A percentile compares a stretch with the other conserved stretches of the same genome.
Evolutionary conservation across 2,888 invertebrate genomes (phyloP).

Genomic region (Diplolepis rosae): DNA sequence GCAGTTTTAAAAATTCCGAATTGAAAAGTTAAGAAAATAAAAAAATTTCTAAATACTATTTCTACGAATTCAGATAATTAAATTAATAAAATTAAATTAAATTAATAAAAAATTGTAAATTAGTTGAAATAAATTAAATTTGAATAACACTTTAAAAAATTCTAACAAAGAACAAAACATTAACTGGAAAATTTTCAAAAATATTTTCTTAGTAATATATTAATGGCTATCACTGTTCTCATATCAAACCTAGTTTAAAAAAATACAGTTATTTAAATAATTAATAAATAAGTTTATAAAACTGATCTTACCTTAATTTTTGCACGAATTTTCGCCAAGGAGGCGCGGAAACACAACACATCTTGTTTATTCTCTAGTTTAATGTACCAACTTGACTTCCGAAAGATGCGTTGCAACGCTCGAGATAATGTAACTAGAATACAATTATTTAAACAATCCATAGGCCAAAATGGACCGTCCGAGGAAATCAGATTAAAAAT

Average conservation of each 20-base stretch:
- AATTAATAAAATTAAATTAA: no score
- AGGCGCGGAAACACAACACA: not conserved
- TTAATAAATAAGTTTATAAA: no score
- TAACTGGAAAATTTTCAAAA: no score
- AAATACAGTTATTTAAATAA: not conserved
- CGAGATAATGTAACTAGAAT: not conserved
- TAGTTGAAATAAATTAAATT: no score
- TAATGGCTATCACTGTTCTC: not conserved
- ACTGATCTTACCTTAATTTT: no score
- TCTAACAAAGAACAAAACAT: no score
- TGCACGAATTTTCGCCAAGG: not conserved
- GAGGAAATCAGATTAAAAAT: not conserved
- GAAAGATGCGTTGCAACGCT: not conserved
- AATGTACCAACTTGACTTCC: not conserved
- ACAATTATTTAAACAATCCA: not conserved
- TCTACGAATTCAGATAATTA: no score
- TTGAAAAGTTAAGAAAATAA: no score
- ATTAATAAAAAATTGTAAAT: no score
- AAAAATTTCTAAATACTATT: no score
- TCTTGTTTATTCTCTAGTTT: not conserved
- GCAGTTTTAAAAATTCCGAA: no score
- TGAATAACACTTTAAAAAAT: no score
- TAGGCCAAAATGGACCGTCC: not conserved
- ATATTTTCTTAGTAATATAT: not conserved
- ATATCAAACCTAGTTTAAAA: not conserved